Evolutionary conservation across 2,113 vertebrate genomes (phyloP), one percentile per base, ranked within the genome.

Genomic region (Serranochromis macrocephalus): DNA sequence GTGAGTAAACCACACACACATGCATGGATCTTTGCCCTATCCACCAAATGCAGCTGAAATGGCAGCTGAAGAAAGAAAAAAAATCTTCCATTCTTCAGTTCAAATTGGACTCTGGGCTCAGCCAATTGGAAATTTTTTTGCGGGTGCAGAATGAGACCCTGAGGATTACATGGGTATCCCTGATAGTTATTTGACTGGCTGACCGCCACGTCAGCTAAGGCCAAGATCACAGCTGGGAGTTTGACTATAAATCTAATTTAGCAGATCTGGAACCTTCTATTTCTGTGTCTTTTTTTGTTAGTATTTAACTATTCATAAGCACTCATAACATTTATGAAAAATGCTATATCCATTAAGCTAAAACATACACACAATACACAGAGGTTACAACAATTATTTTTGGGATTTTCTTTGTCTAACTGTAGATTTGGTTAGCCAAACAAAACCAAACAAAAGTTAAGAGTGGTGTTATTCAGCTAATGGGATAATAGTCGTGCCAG

Each of bases 21-120:
- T 66, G 83, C 82, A 88, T 45, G 21, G 87, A 83, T 38, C 54
- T 80, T 45, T 81, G 55, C 79, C 87, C 58, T 45, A 9, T 53
- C 82, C 17, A 85, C 83, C 85, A 92, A 92, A 26, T 21, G 55
- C 91, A 93, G 91, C 90, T 95, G 94, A 84, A 73, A 53, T 84
- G 57, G 55, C 81, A 83, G 79, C 54, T 36, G 7, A 47, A 45
- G 68, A 17, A 47, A 26, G 21, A 11, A 29, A 26, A 26, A 80
- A 83, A 57, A 82, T 42, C 78, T 83, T 92, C 61, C 82, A 91
- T 61, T 53, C 81, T 85, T 86, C 73, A 51, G 26, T 78, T 88
- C 75, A 85, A 66, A 82, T 33, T 88, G 71, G 47, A 38, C 33
- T n/a, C 51, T 40, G 68, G 75, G 5, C 17, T 33, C 14, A 33